phyloP scores from a whole-genome alignment of 1,140 invertebrate species.

The Hydropsyche tenuis region DNA sequence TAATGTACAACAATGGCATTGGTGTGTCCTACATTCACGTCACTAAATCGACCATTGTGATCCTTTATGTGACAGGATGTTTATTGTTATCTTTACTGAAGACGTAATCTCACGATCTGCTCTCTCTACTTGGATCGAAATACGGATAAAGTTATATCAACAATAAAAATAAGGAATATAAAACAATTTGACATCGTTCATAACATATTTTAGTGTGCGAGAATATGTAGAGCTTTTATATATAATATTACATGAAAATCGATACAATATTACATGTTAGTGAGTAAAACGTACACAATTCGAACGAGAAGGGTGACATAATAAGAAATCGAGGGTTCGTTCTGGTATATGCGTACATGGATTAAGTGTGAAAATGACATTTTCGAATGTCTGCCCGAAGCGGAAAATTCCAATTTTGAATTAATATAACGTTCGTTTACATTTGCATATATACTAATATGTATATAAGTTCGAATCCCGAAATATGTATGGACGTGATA shows the following conservation, averaged over 20 bases:
- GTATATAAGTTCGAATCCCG: no score
- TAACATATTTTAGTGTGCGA: no score
- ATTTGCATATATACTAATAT: neutral
- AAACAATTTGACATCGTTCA: no score
- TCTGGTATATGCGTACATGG: neutral
- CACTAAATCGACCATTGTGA: slow-evolving; percentile 33
- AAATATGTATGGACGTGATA: no score
- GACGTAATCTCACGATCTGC: slow-evolving; percentile 35
- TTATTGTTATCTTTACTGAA: slow-evolving; percentile 35
- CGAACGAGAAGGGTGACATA: neutral
- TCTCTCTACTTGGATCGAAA: no score
- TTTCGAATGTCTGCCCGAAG: neutral
- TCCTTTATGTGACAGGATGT: slow-evolving; percentile 27
- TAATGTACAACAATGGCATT: slow-evolving; percentile 29
- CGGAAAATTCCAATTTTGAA: slow-evolving; percentile 1
- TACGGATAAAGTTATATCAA: no score
- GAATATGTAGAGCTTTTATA: no score
- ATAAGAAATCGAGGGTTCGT: slow-evolving; percentile 7
- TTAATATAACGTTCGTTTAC: neutral
- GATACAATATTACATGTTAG: neutral
- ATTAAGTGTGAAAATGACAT: slow-evolving; percentile 10
- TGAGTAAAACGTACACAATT: neutral
- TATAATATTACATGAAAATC: neutral
- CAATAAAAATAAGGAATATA: no score
- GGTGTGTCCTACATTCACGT: slow-evolving; percentile 30